Base-by-base conservation (phyloP, 2,888 invertebrate species). In the Xanthia togata region DNA sequence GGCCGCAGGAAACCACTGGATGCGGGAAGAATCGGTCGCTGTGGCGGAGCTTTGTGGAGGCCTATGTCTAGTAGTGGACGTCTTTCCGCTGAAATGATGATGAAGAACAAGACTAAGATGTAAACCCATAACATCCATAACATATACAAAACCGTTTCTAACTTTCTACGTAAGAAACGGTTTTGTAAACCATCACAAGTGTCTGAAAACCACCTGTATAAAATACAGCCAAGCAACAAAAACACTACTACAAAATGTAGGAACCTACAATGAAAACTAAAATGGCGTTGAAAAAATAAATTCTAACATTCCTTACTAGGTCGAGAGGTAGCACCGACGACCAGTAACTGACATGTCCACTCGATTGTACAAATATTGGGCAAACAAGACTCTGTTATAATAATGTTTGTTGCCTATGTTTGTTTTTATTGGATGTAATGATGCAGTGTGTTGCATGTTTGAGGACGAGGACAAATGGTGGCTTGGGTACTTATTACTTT, bases 361-460 rank as follows among this genome's bases (percentile, higher is more conserved):
- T 87, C 78, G 82, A 83, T 91, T 92, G 92, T 91, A 92, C 90
- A 93, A 94, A 94, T 92, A 93, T 93, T 92, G 90, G 90, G 90
- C 88, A 90, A 91, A 91, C 89, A 90, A 87, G 88, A 88, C 88
- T 89, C 87, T 88, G 89, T 85, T 88, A 89, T 92, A 92, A 93
- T 91, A 91, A 91, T 92, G 91, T 91, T 90, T 91, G 90, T 86
- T 87, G 83, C 89, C 85, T 86, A 86, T 91, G 90, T 92, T 91
- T 91, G 87, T 88, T 85, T 78, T 87, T 90, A 89, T 88, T 90
- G 85, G 85, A 79, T 90, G 90, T 91, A 90, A 91, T 88, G 89
- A 89, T 88, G 89, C 86, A 88, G 84, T 83, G 84, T 83, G 81
- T 85, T 86, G 87, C 87, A 88, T 80, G 88, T 76, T 79, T 63